These are phyloP conservation scores for Deroplatys truncata DNA, from an alignment of 2,888 invertebrate genomes.

Conservation along the genomic window DNA sequence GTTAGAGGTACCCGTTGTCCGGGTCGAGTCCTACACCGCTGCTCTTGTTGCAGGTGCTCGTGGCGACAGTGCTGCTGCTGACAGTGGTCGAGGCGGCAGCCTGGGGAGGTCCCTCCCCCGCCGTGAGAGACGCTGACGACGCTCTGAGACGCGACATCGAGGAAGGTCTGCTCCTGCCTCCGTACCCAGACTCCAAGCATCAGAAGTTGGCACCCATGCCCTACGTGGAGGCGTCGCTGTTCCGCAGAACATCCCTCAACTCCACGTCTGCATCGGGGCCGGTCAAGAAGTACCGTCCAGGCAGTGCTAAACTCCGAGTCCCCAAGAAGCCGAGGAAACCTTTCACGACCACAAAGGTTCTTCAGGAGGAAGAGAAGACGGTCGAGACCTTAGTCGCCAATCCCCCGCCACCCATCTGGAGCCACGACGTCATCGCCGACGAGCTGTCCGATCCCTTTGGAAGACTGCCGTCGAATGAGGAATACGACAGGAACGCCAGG, in stretches of 20 bases:
- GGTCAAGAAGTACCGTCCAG: not conserved
- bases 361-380: not conserved
- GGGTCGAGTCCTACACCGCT: too few species aligned
- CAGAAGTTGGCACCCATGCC: not conserved
- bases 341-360: not conserved
- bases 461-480: conserved; percentile 8
- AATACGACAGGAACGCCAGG: conserved; percentile 5
- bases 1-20: too few species aligned
- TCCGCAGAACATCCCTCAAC: not conserved
- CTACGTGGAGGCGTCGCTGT: not conserved
- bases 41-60: not conserved
- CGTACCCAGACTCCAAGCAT: not conserved
- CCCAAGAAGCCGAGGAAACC: not conserved
- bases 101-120: not conserved
- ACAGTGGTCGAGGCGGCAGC: not conserved
- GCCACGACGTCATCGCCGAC: not conserved
- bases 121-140: not conserved
- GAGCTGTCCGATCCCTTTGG: not conserved
- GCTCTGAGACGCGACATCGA: not conserved
- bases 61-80: not conserved
- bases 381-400: not conserved
- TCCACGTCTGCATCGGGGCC: not conserved
- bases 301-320: not conserved
- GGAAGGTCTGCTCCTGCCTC: not conserved
- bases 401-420: conserved; percentile 10